Conservation (phyloP, 2,888 invertebrate species). For the Oegoconia quadripuncta region DNA sequence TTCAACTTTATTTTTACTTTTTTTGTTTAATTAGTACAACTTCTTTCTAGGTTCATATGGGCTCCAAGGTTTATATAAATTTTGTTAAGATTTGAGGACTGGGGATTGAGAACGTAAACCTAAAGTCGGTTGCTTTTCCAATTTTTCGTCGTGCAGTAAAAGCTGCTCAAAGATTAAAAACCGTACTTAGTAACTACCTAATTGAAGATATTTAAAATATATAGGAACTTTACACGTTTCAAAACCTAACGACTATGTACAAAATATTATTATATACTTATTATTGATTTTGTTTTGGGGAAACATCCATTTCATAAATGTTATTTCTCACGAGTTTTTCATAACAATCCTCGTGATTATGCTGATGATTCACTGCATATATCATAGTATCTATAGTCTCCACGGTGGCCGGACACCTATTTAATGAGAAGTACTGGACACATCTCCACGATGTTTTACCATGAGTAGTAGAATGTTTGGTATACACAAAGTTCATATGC, state of each 20-base stretch:
- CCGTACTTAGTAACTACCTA: too few relatives aligned
- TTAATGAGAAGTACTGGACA: conserved; percentile 74
- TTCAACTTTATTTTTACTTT: too few relatives aligned
- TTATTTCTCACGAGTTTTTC: conserved; percentile 68
- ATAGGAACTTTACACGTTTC: conserved; percentile 53
- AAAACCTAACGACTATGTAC: not conserved
- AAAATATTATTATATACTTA: not conserved
- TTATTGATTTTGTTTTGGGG: conserved; percentile 45
- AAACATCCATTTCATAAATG: conserved; percentile 71
- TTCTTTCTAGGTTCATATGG: too few relatives aligned
- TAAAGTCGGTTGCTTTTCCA: too few relatives aligned
- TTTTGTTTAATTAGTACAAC: too few relatives aligned
- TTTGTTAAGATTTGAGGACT: too few relatives aligned
- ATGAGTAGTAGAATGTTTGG: conserved; percentile 74
- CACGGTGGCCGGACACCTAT: conserved; percentile 72
- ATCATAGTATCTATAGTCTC: conserved; percentile 74
- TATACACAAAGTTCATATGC: conserved; percentile 75
- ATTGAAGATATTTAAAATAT: too few relatives aligned
- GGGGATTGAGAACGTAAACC: too few relatives aligned
- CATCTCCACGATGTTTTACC: conserved; percentile 76
- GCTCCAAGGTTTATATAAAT: too few relatives aligned
- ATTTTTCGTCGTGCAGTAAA: too few relatives aligned
- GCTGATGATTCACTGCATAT: conserved; percentile 70
- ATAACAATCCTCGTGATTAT: conserved; percentile 71
- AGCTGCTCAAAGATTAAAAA: too few relatives aligned